Conservation (phyloP, 2,797 vertebrate species). For the Hemitrygon akajei region DNA sequence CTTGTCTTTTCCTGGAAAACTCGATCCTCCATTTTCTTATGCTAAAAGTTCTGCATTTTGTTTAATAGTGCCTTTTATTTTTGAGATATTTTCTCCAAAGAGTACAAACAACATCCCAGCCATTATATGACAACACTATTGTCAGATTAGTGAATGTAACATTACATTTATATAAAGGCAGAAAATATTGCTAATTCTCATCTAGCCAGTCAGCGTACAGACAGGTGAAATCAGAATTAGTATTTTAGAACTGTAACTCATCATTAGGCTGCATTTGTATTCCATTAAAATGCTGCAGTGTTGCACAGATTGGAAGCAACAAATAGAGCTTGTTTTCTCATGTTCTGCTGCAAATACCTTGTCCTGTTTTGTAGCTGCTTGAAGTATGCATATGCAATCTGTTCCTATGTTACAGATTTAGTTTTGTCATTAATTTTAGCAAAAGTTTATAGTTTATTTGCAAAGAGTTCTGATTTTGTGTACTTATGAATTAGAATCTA, state of each 20-base stretch:
- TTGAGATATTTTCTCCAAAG: not conserved
- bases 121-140: not conserved
- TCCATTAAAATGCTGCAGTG: not conserved
- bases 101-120: not conserved
- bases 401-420: not conserved
- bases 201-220: no score
- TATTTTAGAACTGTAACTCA: no score
- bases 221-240: no score
- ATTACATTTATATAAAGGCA: not conserved
- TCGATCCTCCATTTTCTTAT: not conserved
- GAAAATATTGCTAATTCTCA: no score
- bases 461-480: conserved; percentile 11
- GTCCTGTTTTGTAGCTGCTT: not conserved
- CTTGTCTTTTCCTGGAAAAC: conserved; percentile 4
- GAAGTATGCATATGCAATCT: not conserved
- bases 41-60: not conserved
- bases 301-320: not conserved
- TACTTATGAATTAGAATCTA: conserved; percentile 67
- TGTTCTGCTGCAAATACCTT: not conserved
- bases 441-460: not conserved
- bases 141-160: not conserved
- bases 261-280: no score
- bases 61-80: not conserved
- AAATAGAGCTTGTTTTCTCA: not conserved
- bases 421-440: not conserved